These are phyloP conservation scores for Argyrosomus regius DNA, from an alignment of 2,797 vertebrate species.

Conservation along the genomic window DNA sequence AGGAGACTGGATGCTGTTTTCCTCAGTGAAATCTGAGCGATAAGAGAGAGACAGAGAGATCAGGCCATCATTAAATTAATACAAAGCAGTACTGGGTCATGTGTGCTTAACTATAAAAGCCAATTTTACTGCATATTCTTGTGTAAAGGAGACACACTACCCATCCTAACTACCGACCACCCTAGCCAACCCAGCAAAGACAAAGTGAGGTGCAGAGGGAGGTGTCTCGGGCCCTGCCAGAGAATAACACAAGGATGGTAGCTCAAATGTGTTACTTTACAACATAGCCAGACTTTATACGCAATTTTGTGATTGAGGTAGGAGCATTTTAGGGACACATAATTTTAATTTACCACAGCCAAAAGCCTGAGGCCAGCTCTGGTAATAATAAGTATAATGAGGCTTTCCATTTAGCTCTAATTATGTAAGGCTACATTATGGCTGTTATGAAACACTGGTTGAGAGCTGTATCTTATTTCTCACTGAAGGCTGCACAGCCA, in stretches of 20 bases:
- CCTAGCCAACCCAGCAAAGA: background rate
- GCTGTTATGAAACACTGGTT: constrained; percentile 20
- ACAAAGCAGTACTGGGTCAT: background rate
- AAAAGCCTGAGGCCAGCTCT: constrained; percentile 13
- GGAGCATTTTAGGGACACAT: constrained; percentile 28
- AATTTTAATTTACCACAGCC: constrained; percentile 26
- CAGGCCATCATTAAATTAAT: constrained; percentile 7
- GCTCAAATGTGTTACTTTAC: constrained; percentile 5
- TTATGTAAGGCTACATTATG: constrained; percentile 21
- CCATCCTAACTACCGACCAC: background rate
- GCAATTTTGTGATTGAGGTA: constrained; percentile 15
- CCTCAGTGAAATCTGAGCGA: constrained; percentile 64
- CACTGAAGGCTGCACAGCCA: background rate
- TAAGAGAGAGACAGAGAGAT: background rate
- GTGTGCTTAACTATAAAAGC: background rate
- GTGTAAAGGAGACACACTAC: background rate
- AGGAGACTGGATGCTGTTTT: constrained; percentile 48
- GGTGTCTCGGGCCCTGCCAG: background rate
- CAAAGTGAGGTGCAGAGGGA: background rate
- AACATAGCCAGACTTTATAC: background rate
- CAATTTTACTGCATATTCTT: constrained; percentile 1
- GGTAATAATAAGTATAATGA: constrained; percentile 39
- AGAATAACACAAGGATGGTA: background rate
- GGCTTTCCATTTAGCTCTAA: constrained; percentile 39
- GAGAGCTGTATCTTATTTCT: background rate